Conservation (phyloP, 2,113 vertebrate genomes). For the Phasianus colchicus region DNA sequence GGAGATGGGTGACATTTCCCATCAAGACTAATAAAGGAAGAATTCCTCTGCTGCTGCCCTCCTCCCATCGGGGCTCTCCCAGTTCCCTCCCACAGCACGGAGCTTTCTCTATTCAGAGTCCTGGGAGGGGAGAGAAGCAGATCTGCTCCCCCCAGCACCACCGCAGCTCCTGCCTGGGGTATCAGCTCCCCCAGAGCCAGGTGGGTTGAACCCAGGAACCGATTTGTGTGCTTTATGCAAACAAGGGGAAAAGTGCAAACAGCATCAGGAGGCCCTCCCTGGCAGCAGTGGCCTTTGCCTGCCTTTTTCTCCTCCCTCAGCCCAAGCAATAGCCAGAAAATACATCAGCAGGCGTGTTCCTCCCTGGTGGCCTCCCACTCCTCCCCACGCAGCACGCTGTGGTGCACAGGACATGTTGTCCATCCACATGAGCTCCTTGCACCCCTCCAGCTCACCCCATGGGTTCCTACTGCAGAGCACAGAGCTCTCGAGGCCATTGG, state of each 20-base stretch:
- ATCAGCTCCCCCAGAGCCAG: background rate
- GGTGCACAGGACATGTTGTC: background rate
- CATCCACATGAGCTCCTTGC: background rate
- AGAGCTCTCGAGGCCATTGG: background rate
- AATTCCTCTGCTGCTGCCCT: background rate
- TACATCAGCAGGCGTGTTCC: constrained; percentile 24
- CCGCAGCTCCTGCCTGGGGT: background rate
- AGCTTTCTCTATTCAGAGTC: background rate
- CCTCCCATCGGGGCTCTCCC: background rate
- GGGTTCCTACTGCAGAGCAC: accelerated
- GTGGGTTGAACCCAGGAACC: background rate
- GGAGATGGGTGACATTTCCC: background rate
- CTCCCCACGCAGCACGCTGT: accelerated
- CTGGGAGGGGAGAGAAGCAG: background rate
- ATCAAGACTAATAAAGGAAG: constrained; percentile 9
- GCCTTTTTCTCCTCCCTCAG: background rate
- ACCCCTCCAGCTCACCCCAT: accelerated
- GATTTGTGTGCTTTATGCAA: background rate
- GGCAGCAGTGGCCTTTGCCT: background rate
- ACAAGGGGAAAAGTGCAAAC: background rate
- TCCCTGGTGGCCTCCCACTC: background rate
- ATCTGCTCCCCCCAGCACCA: background rate
- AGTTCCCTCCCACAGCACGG: background rate
- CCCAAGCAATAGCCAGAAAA: background rate
- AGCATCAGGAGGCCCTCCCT: background rate